These are phyloP conservation scores for Amblyjoppa fuscipennis DNA, from an alignment of 2,888 invertebrate species.

Conservation along the genomic window DNA sequence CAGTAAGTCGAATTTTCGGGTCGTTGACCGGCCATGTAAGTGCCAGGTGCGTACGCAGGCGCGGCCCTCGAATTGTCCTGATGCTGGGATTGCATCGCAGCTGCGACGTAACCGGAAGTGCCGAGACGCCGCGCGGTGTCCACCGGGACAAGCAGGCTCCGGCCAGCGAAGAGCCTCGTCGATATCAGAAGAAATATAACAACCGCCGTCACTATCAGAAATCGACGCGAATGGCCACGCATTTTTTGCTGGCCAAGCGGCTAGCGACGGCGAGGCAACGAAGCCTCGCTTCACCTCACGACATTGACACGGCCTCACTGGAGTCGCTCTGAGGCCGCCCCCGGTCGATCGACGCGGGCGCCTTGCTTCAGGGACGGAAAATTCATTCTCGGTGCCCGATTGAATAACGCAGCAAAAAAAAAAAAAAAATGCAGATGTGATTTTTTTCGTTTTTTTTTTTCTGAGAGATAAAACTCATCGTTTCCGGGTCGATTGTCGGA, in stretches of 20 bases:
- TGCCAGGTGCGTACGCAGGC: constrained; percentile 80
- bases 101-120: constrained; percentile 55
- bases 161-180: constrained; percentile 55
- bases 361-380: constrained; percentile 71
- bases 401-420: background rate
- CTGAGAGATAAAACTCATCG: constrained; percentile 11
- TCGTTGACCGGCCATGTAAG: constrained; percentile 84
- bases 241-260: constrained; percentile 1
- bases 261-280: constrained; percentile 1
- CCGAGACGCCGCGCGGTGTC: constrained; percentile 42
- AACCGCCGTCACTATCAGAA: constrained; percentile 54
- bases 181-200: constrained; percentile 60
- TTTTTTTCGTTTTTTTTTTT: background rate
- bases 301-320: constrained; percentile 49
- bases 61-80: constrained; percentile 48
- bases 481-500: background rate
- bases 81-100: constrained; percentile 29
- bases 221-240: constrained; percentile 63
- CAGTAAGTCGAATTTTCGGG: constrained; percentile 87
- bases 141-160: constrained; percentile 49
- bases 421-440: background rate
- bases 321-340: constrained; percentile 33
- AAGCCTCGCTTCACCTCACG: constrained; percentile 22
- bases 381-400: constrained; percentile 47
- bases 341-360: constrained; percentile 73